Conservation (phyloP, 2,113 vertebrate genomes). For the Lanius ludovicianus region DNA sequence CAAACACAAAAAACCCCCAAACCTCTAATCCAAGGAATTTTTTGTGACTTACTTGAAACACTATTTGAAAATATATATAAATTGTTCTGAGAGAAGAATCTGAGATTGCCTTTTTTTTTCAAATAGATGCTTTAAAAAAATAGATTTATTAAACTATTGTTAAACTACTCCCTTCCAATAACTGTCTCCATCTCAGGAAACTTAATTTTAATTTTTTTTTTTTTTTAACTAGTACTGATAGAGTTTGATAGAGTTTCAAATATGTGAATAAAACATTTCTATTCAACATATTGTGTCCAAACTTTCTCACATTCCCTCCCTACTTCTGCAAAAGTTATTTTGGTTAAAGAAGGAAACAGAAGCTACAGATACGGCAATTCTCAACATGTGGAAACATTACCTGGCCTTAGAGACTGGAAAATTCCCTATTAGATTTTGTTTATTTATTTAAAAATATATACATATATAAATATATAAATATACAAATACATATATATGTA, state of each 20-base stretch:
- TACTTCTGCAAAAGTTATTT: background rate
- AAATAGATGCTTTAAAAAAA: background rate
- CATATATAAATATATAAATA: too few species aligned
- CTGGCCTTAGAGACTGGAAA: background rate
- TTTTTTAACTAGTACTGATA: accelerated
- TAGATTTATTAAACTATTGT: background rate
- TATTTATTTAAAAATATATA: background rate
- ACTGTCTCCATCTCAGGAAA: background rate
- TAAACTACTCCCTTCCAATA: background rate
- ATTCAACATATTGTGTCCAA: background rate
- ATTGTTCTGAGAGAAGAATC: background rate
- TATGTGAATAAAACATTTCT: background rate
- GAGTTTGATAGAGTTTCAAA: background rate
- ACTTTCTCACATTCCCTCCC: accelerated
- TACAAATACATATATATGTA: background rate
- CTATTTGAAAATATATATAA: background rate
- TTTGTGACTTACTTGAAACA: background rate
- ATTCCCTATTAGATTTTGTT: background rate
- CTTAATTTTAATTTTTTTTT: background rate
- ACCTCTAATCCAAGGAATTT: background rate
- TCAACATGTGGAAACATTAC: background rate
- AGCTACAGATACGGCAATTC: background rate
- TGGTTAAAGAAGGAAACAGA: background rate
- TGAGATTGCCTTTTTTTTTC: background rate
- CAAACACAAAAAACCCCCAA: too few species aligned